phyloP scores from a whole-genome alignment of 2,797 vertebrate genomes.

The Meda fulgida region DNA sequence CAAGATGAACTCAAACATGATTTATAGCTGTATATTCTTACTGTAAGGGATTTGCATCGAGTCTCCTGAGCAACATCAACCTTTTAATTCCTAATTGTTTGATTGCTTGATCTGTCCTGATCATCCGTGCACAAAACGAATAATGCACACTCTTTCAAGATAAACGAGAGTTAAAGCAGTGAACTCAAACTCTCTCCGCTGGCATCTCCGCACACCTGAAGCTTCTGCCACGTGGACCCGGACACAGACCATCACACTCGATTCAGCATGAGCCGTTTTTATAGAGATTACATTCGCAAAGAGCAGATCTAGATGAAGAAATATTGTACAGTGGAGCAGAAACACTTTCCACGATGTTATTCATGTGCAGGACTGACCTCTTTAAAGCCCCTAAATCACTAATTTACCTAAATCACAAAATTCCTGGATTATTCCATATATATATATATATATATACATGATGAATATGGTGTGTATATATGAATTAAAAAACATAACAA shows the following conservation, averaged over 20 bases:
- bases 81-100: not conserved
- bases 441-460: too few species aligned
- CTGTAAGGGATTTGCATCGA: not conserved
- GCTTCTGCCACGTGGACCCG: conserved; percentile 23
- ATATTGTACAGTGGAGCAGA: not conserved
- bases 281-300: not conserved
- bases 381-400: not conserved
- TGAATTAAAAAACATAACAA: not conserved
- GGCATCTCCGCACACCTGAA: conserved; percentile 15
- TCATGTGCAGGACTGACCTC: not conserved
- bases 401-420: too few species aligned
- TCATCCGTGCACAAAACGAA: not conserved
- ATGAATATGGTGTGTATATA: too few species aligned
- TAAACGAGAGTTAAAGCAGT: not conserved
- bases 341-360: conserved; percentile 12
- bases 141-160: not conserved
- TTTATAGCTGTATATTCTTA: not conserved
- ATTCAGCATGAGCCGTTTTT: not conserved
- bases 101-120: not conserved
- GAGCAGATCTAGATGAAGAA: not conserved
- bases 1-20: not conserved
- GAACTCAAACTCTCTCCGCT: conserved; percentile 4
- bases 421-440: too few species aligned
- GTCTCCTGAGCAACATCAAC: not conserved
- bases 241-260: not conserved